Evolutionary conservation across 1,140 invertebrate genomes (phyloP).

Genomic region (Berghia stephanieae): DNA sequence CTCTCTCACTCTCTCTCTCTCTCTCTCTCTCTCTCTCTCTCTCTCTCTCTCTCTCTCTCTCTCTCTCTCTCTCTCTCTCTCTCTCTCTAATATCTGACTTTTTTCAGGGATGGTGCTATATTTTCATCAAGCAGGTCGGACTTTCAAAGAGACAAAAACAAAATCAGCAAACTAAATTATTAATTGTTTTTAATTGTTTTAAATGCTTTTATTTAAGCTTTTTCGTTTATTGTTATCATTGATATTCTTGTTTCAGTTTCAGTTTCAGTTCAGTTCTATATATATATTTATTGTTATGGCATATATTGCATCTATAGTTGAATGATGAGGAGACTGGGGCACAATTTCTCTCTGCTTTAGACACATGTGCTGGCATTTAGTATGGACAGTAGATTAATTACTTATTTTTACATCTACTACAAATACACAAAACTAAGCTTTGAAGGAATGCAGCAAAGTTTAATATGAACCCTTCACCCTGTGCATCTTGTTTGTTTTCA

Average conservation of each 20-base stretch:
- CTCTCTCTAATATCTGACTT: background rate
- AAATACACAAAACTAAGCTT: background rate
- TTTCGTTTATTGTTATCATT: background rate
- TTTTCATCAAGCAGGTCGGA: too few species aligned
- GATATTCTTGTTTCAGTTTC: background rate
- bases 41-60: conserved; percentile 19
- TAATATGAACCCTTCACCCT: background rate
- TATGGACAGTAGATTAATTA: background rate
- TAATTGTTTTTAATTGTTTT: background rate
- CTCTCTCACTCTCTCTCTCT: background rate
- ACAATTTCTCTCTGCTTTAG: background rate
- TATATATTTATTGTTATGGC: background rate
- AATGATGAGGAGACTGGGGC: too few species aligned
- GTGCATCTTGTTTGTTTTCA: background rate
- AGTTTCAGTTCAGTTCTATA: background rate
- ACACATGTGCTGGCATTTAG: background rate
- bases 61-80: background rate
- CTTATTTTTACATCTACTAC: background rate
- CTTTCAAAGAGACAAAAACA: too few species aligned
- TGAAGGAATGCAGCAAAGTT: too few species aligned
- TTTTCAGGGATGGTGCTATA: background rate
- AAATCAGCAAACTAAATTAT: background rate
- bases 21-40: conserved; percentile 19
- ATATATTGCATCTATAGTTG: too few species aligned
- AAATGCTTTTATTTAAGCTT: background rate